Base-by-base conservation (phyloP, 2,113 vertebrate genomes). In the Solea solea region DNA sequence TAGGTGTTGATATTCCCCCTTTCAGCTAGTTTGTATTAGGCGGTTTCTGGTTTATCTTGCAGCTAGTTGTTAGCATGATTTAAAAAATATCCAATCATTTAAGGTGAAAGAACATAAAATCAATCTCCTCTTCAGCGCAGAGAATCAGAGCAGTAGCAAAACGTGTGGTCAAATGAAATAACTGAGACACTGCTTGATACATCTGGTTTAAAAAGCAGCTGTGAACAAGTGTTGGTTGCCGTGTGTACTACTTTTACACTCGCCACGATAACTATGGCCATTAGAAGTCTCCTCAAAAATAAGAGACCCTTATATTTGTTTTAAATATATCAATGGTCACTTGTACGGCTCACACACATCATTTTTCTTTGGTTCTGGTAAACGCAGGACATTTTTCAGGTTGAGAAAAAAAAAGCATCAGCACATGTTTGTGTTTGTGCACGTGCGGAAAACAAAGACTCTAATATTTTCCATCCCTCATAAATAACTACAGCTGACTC, bases 401-500 rank as follows among this genome's bases (percentile, higher is more conserved):
- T 80, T 74, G 64, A 34, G 72, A 25, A 64, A 70, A 80, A 64
- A 70, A 80, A 52, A 27, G 28, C 6, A 66, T 13, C 9, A 58
- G 49, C 0, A 7, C 13, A 0, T 53, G 13, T 73, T 62, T 71
- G 54, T 72, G 12, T 40, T 28, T 11, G n/a, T 39, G 53, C 6
- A 48, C 16, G n/a, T 11, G 0, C 21, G 69, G 48, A 76, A 86
- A 76, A 81, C 66, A 86, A 86, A 69, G 41, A 34, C 52, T 25
- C 9, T 3, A 12, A 68, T 59, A 53, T 62, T 78, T 81, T 69
- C 72, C 76, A 34, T n/a, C 21, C 2, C 62, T 50, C 50, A 9
- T 65, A 27, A 73, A 59, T 46, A 40, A 64, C 49, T 63, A 40
- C 41, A 60, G 67, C 56, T 72, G 64, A 73, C 64, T 78, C 70